A percentile compares a stretch with the other conserved stretches of the same genome.
phyloP scores from a whole-genome alignment of 2,113 vertebrate species.

The Thamnophis sirtalis region DNA sequence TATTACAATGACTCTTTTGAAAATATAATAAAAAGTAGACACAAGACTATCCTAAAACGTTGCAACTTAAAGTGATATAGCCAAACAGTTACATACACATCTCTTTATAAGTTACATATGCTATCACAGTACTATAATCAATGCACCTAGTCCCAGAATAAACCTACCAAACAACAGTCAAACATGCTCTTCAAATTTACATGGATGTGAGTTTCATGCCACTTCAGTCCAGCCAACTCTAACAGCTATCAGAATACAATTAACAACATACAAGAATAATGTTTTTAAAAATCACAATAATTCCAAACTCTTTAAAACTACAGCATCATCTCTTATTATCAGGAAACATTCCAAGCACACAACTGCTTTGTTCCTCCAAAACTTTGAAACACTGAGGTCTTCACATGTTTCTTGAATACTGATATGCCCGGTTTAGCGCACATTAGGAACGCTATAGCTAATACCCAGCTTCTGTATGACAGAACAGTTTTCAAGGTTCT shows the following conservation, averaged over 20 bases:
- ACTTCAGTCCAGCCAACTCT: neutral
- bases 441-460: neutral
- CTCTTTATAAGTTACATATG: slow-evolving; percentile 1
- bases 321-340: neutral
- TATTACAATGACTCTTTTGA: neutral
- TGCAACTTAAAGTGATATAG: neutral
- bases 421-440: neutral
- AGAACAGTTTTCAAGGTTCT: neutral
- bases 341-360: neutral
- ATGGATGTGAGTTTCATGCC: neutral
- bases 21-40: slow-evolving; percentile 18
- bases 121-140: slow-evolving; percentile 9
- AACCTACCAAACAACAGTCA: neutral
- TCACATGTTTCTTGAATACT: neutral
- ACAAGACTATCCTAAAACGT: neutral
- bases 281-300: neutral
- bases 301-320: neutral
- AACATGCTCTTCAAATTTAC: slow-evolving; percentile 1
- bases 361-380: neutral
- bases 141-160: neutral
- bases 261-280: neutral
- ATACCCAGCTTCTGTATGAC: neutral
- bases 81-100: slow-evolving; percentile 11
- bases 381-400: neutral
- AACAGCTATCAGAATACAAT: neutral